These are phyloP conservation scores for Pterophyllum scalare DNA, from an alignment of 2,113 vertebrate species.

Conservation along the genomic window DNA sequence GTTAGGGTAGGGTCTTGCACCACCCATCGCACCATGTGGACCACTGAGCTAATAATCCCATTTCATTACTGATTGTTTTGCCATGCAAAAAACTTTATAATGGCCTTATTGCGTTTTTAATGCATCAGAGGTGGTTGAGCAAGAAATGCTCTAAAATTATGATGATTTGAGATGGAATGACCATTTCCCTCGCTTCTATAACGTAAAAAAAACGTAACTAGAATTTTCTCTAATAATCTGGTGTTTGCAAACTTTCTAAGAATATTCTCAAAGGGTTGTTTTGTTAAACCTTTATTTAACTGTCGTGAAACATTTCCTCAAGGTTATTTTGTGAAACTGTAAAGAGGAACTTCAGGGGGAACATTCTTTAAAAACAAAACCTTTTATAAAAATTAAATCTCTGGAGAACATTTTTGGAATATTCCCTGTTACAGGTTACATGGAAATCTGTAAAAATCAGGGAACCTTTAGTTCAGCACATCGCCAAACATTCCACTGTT, in stretches of 20 bases:
- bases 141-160: no score
- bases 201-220: background rate
- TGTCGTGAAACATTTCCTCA: background rate
- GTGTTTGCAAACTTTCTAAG: background rate
- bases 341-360: background rate
- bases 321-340: background rate
- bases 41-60: no score
- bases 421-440: background rate
- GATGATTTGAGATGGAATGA: no score
- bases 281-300: background rate
- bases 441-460: background rate
- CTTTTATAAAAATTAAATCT: background rate
- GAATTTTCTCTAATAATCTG: background rate
- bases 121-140: no score
- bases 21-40: no score
- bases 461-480: background rate
- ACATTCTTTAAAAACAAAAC: fast-evolving
- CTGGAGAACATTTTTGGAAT: background rate
- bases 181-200: no score
- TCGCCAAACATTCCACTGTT: background rate
- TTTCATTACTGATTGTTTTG: no score
- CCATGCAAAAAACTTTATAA: no score
- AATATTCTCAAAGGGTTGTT: background rate
- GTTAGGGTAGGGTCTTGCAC: no score
- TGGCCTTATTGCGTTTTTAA: no score